A percentile compares a stretch with the other conserved stretches of the same genome.
These are phyloP conservation scores for Drosophila silvestris DNA, from an alignment of 2,888 invertebrate genomes.

Conservation along the genomic window DNA sequence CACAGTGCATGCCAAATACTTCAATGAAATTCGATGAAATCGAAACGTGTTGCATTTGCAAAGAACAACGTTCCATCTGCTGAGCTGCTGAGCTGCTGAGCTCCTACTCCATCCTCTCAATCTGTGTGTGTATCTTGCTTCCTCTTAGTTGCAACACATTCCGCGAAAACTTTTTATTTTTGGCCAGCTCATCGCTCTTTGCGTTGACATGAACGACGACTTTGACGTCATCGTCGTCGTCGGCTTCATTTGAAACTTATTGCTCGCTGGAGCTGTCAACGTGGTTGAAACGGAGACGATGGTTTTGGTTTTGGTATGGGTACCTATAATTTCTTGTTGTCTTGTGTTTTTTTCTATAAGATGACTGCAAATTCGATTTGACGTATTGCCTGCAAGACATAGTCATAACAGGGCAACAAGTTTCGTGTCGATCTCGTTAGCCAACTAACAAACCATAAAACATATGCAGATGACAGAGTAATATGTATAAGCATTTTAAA, in stretches of 20 bases:
- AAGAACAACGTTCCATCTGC: slow-evolving; percentile 25
- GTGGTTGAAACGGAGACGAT: slow-evolving; percentile 36
- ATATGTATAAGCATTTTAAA: not conserved
- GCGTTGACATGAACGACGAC: slow-evolving; percentile 65
- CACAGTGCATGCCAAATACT: slow-evolving; percentile 52
- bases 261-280: slow-evolving; percentile 72
- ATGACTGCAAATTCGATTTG: slow-evolving; percentile 62
- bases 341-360: slow-evolving; percentile 40
- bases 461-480: slow-evolving; percentile 25
- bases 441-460: slow-evolving; percentile 6
- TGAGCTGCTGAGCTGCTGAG: not conserved
- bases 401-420: slow-evolving; percentile 55
- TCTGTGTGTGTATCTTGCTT: not conserved
- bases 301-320: slow-evolving; percentile 3
- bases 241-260: slow-evolving; percentile 76
- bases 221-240: slow-evolving; percentile 27
- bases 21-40: slow-evolving; percentile 63
- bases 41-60: slow-evolving; percentile 53
- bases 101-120: not conserved
- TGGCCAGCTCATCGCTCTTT: slow-evolving; percentile 53
- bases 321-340: slow-evolving; percentile 48
- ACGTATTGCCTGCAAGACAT: slow-evolving; percentile 37
- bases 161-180: not conserved
- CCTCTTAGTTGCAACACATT: not conserved
- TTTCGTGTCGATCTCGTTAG: slow-evolving; percentile 36